Evolutionary conservation across 2,797 vertebrate species (phyloP), one percentile per base, ranked within the genome.

Genomic region (Pseudocheirus occidentalis): DNA sequence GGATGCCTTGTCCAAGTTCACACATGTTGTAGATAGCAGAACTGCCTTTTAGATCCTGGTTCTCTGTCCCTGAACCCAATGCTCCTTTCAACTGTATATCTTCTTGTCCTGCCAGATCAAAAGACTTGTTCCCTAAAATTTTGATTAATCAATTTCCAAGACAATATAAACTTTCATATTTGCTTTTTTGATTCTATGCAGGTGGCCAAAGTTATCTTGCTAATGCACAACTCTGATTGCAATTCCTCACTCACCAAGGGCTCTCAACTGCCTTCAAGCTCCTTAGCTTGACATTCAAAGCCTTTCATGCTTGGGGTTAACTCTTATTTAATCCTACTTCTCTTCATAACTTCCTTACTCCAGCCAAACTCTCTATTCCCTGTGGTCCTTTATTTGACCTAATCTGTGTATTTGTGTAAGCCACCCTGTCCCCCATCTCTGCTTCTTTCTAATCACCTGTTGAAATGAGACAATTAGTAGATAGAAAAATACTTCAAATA

Each of bases 161-260:
- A 62, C 34, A 62, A 62, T 31, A 34, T 31, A 62, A 34, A 62
- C 59, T 62, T 62, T 62, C 31, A 62, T 34, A 34, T 29, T 50
- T 34, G 6, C n/a, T 16, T 55, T 91, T 62, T 11, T 92, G 29
- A 40, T 55, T 21, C 58, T 59, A 59, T 59, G n/a, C 40, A 40
- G 91, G 91, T 92, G 90, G 46, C 73, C n/a, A 90, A 62, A 92
- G 66, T 92, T 90, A 91, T 90, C 34, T 94, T 95, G 50, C 40
- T 31, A 62, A 31, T 62, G 59, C 31, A 13, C 31, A 62, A 12
- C 46, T 91, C 96, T 92, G 34, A 92, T 55, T n/a, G 40, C 58
- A 93, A 66, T 95, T 57, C 55, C 10, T 92, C 11, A 12, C 3
- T 54, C 91, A 87, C 50, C 57, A 58, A 92, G 94, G 92, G 52